Evolutionary conservation across 2,888 invertebrate species (phyloP).

Genomic region (Oscheius onirici): DNA sequence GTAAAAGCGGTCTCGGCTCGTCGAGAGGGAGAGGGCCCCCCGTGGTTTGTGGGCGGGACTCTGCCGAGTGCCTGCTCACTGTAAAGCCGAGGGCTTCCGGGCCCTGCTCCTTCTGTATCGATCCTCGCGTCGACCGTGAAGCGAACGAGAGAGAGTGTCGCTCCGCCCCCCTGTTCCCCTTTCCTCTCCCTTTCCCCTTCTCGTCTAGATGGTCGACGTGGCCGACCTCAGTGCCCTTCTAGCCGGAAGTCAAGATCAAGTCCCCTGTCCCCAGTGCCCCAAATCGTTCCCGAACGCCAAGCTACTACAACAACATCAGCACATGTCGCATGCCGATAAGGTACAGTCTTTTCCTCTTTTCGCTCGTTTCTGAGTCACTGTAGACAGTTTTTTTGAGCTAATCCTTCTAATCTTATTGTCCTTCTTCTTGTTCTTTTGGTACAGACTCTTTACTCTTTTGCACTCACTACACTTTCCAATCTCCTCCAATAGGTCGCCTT

Average conservation of each 20-base stretch:
- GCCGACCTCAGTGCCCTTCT: slow-evolving; percentile 25
- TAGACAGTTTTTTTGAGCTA: too few relatives aligned
- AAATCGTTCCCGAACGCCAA: slow-evolving; percentile 62
- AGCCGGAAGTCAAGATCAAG: slow-evolving; percentile 14
- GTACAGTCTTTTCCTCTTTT: slow-evolving; percentile 34
- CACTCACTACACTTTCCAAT: too few relatives aligned
- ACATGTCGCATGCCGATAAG: slow-evolving; percentile 70
- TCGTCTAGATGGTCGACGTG: slow-evolving; percentile 29
- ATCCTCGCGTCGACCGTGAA: slow-evolving; percentile 2
- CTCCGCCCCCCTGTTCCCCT: slow-evolving; percentile 12
- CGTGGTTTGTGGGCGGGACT: slow-evolving; percentile 16
- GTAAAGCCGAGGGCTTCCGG: slow-evolving; percentile 34
- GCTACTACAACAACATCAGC: slow-evolving; percentile 64
- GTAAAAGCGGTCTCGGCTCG: not conserved
- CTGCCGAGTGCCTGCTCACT: slow-evolving; percentile 23
- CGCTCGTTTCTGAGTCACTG: not conserved
- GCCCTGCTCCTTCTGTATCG: slow-evolving; percentile 27
- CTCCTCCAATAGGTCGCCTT: too few relatives aligned
- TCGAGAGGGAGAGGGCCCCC: not conserved
- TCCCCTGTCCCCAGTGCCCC: slow-evolving; percentile 57
- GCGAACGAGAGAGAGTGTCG: not conserved
- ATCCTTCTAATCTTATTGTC: too few relatives aligned
- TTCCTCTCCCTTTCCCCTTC: too few relatives aligned
- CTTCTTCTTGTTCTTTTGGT: too few relatives aligned
- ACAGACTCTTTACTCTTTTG: too few relatives aligned